Evolutionary conservation across 2,888 invertebrate genomes (phyloP).

Genomic region (Pollenia griseotomentosa): DNA sequence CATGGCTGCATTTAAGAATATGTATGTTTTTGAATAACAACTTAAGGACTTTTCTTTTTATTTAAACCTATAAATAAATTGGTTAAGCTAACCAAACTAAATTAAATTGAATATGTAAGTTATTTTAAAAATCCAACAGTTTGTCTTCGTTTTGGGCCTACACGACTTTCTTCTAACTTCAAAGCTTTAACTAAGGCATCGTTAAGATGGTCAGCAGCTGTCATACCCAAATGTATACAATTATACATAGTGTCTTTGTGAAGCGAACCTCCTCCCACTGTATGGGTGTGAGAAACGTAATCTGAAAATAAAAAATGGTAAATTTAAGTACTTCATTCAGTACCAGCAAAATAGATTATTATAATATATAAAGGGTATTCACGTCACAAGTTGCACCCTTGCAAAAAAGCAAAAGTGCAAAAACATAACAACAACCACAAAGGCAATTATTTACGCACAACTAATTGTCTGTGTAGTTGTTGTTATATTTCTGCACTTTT

Average conservation of each 20-base stretch:
- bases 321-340: no score
- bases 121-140: slow-evolving; percentile 82
- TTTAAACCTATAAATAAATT: slow-evolving; percentile 42
- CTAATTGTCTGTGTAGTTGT: no score
- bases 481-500: no score
- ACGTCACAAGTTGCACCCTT: no score
- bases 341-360: no score
- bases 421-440: no score
- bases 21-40: slow-evolving; percentile 47
- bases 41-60: slow-evolving; percentile 42
- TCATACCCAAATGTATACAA: slow-evolving; percentile 89
- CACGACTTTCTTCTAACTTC: slow-evolving; percentile 86
- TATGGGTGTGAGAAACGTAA: slow-evolving; percentile 85
- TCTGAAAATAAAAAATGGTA: slow-evolving; percentile 75
- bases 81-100: slow-evolving; percentile 14
- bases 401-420: no score
- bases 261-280: slow-evolving; percentile 92
- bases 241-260: slow-evolving; percentile 89
- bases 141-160: slow-evolving; percentile 81
- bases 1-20: background rate
- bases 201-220: slow-evolving; percentile 89
- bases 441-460: no score
- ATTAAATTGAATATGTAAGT: slow-evolving; percentile 19
- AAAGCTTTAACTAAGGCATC: slow-evolving; percentile 88
- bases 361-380: no score